Percentiles rank a stretch among this genome's conserved stretches.
phyloP scores from a whole-genome alignment of 1,140 invertebrate species.

The Euwallacea fornicatus region DNA sequence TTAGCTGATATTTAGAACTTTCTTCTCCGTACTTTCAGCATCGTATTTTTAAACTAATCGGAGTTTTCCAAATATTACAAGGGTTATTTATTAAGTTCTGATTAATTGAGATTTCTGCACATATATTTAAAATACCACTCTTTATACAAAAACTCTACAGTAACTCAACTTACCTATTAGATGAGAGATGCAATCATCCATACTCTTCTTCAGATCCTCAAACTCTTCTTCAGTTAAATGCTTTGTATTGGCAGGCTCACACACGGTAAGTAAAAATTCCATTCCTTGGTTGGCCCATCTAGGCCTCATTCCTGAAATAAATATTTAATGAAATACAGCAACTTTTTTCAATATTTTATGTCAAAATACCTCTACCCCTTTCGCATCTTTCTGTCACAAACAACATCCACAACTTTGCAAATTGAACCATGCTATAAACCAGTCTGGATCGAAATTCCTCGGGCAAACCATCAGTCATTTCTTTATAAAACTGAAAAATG shows the following conservation, averaged over 20 bases:
- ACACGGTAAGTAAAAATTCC: constrained; percentile 81
- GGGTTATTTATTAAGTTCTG: no score
- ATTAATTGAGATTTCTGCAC: no score
- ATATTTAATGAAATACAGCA: no score
- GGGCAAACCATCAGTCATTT: constrained; percentile 60
- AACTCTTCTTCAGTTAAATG: constrained; percentile 77
- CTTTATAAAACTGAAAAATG: constrained; percentile 72
- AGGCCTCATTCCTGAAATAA: constrained; percentile 65
- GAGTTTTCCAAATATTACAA: no score
- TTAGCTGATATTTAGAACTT: no score
- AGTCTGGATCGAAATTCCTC: constrained; percentile 42
- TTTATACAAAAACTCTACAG: no score
- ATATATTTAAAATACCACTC: no score
- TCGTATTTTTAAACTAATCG: no score
- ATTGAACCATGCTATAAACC: constrained; percentile 62
- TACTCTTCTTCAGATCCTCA: constrained; percentile 57
- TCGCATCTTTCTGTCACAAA: constrained; percentile 83
- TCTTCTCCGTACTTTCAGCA: no score
- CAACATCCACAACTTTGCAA: constrained; percentile 84
- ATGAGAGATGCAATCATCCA: constrained; percentile 72
- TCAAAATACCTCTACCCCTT: constrained; percentile 63
- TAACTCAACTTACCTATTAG: constrained; percentile 62
- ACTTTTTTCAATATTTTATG: neutral
- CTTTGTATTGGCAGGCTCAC: constrained; percentile 77
- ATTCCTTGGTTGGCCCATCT: constrained; percentile 84